These are phyloP conservation scores for Synergus umbraculus DNA, from an alignment of 2,888 invertebrate genomes.

Conservation along the genomic window DNA sequence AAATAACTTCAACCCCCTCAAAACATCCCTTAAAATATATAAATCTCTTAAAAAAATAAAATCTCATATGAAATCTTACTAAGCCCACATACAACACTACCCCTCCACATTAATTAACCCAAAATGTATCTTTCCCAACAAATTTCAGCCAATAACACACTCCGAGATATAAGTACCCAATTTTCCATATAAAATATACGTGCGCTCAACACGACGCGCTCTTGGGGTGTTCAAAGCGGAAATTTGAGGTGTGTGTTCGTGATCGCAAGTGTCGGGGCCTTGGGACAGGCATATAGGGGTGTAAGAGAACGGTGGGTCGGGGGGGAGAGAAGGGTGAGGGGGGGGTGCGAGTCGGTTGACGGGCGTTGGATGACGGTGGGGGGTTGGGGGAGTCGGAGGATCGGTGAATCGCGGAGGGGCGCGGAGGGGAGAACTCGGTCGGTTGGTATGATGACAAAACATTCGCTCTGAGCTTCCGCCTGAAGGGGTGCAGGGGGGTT, in stretches of 20 bases:
- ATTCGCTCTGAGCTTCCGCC: constrained; percentile 58
- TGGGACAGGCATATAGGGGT: constrained; percentile 44
- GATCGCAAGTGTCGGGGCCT: constrained; percentile 63
- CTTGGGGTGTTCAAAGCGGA: constrained; percentile 31
- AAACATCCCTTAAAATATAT: too few species aligned
- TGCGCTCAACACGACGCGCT: constrained; percentile 46
- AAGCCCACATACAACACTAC: too few species aligned
- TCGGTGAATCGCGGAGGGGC: not conserved
- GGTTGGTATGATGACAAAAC: constrained; percentile 75
- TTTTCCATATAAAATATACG: constrained; percentile 10
- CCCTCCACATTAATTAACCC: too few species aligned
- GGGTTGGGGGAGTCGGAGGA: not conserved
- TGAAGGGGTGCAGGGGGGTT: not conserved
- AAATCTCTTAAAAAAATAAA: too few species aligned
- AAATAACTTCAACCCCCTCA: too few species aligned
- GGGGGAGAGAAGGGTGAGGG: too few species aligned
- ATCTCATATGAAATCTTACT: too few species aligned
- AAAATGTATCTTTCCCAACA: too few species aligned
- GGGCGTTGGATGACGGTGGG: constrained; percentile 40
- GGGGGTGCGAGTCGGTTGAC: constrained; percentile 27
- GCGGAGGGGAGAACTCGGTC: constrained; percentile 43
- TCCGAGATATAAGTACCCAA: too few species aligned
- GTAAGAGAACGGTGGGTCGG: constrained; percentile 38
- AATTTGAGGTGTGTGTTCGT: constrained; percentile 69
- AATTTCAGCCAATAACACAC: too few species aligned